Evolutionary conservation across 2,797 vertebrate species (phyloP).

Genomic region (Gymnoscopelus braueri): DNA sequence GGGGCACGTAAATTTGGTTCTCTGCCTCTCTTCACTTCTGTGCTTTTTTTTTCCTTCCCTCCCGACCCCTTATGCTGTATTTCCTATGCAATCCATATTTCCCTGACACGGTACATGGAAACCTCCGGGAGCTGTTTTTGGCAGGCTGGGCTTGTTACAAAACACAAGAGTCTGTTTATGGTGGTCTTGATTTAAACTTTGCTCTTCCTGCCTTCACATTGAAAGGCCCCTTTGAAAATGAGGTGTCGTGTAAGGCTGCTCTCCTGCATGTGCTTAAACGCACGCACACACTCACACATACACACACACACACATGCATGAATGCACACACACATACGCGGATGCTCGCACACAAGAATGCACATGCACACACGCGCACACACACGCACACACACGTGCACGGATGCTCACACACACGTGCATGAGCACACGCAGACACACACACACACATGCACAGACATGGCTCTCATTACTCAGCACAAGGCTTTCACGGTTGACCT

Average conservation of each 20-base stretch:
- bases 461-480: constrained; percentile 73
- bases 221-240: constrained; percentile 70
- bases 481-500: constrained; percentile 79
- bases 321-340: constrained; percentile 26
- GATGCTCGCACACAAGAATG: neutral
- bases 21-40: constrained; percentile 18
- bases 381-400: neutral
- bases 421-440: constrained; percentile 6
- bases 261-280: constrained; percentile 7
- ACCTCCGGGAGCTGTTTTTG: constrained; percentile 62
- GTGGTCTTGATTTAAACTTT: constrained; percentile 64
- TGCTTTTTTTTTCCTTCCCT: constrained; percentile 24
- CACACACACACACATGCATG: constrained; percentile 22
- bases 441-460: constrained; percentile 39
- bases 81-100: constrained; percentile 64
- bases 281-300: constrained; percentile 13
- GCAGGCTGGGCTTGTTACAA: constrained; percentile 61
- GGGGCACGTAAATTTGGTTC: constrained; percentile 69
- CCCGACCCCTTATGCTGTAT: constrained; percentile 42
- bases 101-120: constrained; percentile 53
- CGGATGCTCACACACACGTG: constrained; percentile 3
- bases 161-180: constrained; percentile 67
- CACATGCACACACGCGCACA: neutral
- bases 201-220: constrained; percentile 61
- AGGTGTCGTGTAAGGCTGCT: constrained; percentile 51